These are phyloP conservation scores for Platichthys flesus DNA, from an alignment of 2,113 vertebrate species.

Conservation along the genomic window DNA sequence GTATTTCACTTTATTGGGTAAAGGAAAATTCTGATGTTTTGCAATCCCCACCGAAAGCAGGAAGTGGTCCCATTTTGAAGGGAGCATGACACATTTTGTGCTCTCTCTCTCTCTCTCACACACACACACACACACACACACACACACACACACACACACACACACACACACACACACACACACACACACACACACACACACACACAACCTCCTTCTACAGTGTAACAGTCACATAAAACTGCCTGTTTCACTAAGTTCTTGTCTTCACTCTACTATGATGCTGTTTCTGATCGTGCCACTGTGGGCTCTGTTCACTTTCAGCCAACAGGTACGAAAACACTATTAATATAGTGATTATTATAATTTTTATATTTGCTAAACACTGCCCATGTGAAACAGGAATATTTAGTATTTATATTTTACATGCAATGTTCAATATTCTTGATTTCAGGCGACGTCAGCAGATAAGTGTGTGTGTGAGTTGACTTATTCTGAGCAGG, in stretches of 20 bases:
- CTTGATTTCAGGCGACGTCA: conserved; percentile 27
- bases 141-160: too few species aligned
- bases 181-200: too few species aligned
- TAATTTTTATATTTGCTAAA: background rate
- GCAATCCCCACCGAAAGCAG: conserved; percentile 13
- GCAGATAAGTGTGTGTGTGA: conserved; percentile 71
- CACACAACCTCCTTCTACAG: background rate
- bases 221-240: background rate
- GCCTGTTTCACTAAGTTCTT: background rate
- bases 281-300: conserved; percentile 17
- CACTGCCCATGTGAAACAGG: background rate
- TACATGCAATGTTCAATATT: background rate
- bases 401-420: background rate
- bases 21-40: background rate
- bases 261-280: conserved; percentile 49
- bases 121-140: background rate
- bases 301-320: conserved; percentile 47
- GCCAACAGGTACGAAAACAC: conserved; percentile 68
- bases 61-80: conserved; percentile 27
- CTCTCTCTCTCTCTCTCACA: background rate
- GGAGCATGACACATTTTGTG: background rate
- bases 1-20: background rate
- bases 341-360: background rate
- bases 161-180: too few species aligned
- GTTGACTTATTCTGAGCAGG: conserved; percentile 44